These are phyloP conservation scores for Thera obeliscata DNA, from an alignment of 2,888 invertebrate genomes.

Conservation along the genomic window DNA sequence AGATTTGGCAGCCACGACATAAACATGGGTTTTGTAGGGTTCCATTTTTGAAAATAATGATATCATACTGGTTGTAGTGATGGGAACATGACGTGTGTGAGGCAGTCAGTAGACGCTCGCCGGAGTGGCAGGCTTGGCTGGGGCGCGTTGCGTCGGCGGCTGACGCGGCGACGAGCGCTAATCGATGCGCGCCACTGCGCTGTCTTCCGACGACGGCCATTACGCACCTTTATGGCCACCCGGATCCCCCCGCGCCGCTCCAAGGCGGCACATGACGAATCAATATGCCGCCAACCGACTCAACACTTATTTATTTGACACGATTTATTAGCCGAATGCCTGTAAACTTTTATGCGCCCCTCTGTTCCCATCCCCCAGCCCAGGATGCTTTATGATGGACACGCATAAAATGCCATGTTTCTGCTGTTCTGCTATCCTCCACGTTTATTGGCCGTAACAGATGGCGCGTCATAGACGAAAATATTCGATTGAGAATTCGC, in stretches of 20 bases:
- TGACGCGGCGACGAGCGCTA: conserved; percentile 85
- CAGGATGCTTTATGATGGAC: conserved; percentile 79
- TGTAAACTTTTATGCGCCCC: conserved; percentile 82
- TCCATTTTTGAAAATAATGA: conserved; percentile 16
- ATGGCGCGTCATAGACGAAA: conserved; percentile 59
- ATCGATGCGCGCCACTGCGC: conserved; percentile 89
- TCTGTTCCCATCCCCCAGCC: conserved; percentile 60
- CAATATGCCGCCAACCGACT: conserved; percentile 84
- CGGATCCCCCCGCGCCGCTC: conserved; percentile 68
- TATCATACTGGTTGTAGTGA: conserved; percentile 33
- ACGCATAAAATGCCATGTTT: conserved; percentile 77
- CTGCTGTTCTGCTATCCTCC: conserved; percentile 65
- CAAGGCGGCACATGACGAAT: conserved; percentile 84
- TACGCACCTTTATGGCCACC: conserved; percentile 90
- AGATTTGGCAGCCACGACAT: neutral
- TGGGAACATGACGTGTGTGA: conserved; percentile 28
- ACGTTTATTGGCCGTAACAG: conserved; percentile 76
- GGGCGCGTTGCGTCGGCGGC: conserved; percentile 76
- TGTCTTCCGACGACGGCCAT: conserved; percentile 88
- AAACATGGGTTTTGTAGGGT: neutral
- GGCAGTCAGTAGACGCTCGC: conserved; percentile 36
- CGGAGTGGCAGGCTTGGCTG: conserved; percentile 37
- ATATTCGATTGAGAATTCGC: conserved; percentile 41
- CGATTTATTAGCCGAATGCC: conserved; percentile 84
- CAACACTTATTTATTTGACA: conserved; percentile 84